Evolutionary conservation across 2,888 invertebrate species (phyloP), one percentile per base, ranked within the genome.

Genomic region (Serrognathus titanus): DNA sequence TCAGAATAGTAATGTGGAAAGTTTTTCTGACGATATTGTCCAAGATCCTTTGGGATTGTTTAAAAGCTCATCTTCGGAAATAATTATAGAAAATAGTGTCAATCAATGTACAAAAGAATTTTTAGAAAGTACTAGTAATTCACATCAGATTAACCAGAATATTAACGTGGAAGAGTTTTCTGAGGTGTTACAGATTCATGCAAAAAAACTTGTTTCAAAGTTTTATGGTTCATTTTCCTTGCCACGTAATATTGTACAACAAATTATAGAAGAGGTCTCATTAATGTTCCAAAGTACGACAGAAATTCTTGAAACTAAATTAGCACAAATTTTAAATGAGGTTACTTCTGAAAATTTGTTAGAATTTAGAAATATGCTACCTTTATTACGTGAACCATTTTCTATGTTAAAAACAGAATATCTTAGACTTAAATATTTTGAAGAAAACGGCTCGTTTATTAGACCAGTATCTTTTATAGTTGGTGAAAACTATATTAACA

Each of bases 171-270:
- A 46, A 20, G 5, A 24, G 1, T 20, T 46, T 20, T 20, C 20
- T 24, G 31, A 46, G 20, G 20, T 46, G 20, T 45, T 45, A 13
- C 45, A 45, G 1, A 1, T 13, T 16, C 2, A 13, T 45, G 45
- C 11, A 20, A 10, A 7, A n/a, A 6, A 46, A 20, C 11, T 46
- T 46, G 31, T 46, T 24, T 46, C 46, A 24, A 46, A 46, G 3
- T 46, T 12, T 4, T 46, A 46, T 20, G 31, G 7, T 8, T 5
- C 7, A 7, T 46, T 24, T 46, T 8, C 46, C 1, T 46, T 46
- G 9, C 46, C 46, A 46, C 12, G 46, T 20, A 13, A 46, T 46
- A 46, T 46, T 20, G 20, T 46, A 31, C 46, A 46, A 20, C 46
- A 12, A 7, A 1, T 46, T 1, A 46, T 46, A 20, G 46, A 46